Base-by-base conservation (phyloP, 2,888 invertebrate species). In the Ochropleura plecta region DNA sequence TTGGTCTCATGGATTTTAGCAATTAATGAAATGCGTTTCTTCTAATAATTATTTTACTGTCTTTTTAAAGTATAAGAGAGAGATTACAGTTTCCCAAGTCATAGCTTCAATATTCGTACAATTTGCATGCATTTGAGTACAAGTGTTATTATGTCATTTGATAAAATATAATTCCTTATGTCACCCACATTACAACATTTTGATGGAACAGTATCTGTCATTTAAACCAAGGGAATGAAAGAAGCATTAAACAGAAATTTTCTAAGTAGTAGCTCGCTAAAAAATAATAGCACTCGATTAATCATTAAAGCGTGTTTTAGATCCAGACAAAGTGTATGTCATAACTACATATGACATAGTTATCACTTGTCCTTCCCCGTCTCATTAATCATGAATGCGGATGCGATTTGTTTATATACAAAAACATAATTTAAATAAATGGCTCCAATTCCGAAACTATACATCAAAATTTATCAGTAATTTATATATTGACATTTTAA, bases 341-440 rank as follows among this genome's bases (percentile, higher is more conserved):
- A 51, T 62, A 62, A 44, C 44, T 62, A 44, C 46, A 70, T 16
- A 64, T 65, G 16, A 49, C 42, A 83, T 65, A 74, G 78, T 82
- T 84, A 82, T 66, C 71, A 76, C 72, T 82, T 68, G 44, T 76
- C 20, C 12, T 57, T 55, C 51, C 16, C n/a, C 2, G 55, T 40
- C 55, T 67, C 82, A 83, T 83, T 70, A 81, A 82, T 83, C 83
- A 73, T 67, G 12, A 63, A 70, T 42, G 72, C 79, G 70, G 64
- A 76, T 78, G 63, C 78, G 53, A 55, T 42, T 51, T 46, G 70
- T 83, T 84, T 83, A 78, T 76, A 70, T 65, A 63, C 40, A 70
- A 49, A 63, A 65, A 55, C 48, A 72, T 72, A 75, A 81, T 72
- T 73, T 49, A 63, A 79, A 85, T 73, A 72, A 76, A 85, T 83